These are phyloP conservation scores for Conger conger DNA, from an alignment of 2,113 vertebrate genomes.

Conservation along the genomic window DNA sequence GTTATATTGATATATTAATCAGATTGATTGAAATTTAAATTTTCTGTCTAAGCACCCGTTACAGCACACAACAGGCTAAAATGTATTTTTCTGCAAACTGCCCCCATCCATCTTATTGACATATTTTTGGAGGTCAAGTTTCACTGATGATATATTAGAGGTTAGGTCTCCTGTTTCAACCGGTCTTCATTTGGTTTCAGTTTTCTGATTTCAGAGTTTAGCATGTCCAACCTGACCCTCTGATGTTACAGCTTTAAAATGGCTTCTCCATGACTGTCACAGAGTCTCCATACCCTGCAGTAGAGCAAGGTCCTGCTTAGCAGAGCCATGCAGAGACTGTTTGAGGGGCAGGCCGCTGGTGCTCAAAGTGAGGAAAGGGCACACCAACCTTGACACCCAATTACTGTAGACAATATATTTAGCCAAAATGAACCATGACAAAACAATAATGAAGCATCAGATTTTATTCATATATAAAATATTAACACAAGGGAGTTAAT, in stretches of 20 bases:
- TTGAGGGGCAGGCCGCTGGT: no score
- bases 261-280: neutral
- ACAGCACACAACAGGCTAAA: neutral
- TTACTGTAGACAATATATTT: no score
- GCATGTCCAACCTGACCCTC: neutral
- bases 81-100: neutral
- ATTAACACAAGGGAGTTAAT: no score
- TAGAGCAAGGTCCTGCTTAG: no score
- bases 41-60: neutral
- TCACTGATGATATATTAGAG: neutral
- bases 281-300: no score
- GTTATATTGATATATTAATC: neutral
- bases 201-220: neutral
- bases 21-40: neutral
- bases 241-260: neutral
- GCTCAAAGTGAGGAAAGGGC: no score
- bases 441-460: no score
- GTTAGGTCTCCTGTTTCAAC: neutral
- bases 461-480: no score
- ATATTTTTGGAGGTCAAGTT: neutral
- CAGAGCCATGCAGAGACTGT: no score
- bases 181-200: neutral
- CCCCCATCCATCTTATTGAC: neutral
- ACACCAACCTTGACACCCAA: no score
- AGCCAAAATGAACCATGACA: no score